These are phyloP conservation scores for Oophaga sylvatica DNA, from an alignment of 2,797 vertebrate species.

Conservation along the genomic window DNA sequence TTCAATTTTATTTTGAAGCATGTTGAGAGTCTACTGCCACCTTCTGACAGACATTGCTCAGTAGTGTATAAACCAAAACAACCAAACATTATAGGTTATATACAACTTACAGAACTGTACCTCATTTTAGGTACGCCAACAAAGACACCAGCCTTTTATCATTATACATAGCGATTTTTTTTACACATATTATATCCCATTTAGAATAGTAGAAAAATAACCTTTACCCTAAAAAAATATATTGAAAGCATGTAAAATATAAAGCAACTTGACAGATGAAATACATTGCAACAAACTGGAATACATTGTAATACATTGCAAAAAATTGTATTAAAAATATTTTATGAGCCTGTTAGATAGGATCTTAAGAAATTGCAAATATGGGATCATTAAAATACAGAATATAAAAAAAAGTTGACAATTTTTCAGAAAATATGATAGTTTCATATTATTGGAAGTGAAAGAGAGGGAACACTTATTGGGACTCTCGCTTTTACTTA, in stretches of 20 bases:
- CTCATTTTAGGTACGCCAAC: background rate
- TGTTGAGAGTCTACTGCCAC: conserved; percentile 11
- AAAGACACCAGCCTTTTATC: background rate
- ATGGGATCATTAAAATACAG: background rate
- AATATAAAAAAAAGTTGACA: background rate
- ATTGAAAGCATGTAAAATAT: background rate
- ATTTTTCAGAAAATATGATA: background rate
- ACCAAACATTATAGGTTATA: background rate
- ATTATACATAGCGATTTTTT: background rate
- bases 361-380: background rate
- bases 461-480: background rate
- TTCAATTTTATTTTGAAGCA: background rate
- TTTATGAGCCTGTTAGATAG: background rate
- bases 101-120: background rate
- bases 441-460: background rate
- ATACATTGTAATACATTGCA: background rate
- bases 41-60: background rate
- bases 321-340: background rate
- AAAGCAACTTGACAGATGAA: background rate
- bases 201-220: background rate
- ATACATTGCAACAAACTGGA: background rate
- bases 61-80: background rate
- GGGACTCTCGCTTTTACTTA: conserved; percentile 68
- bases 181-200: background rate
- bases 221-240: background rate